Evolutionary conservation across 2,888 invertebrate genomes (phyloP).

Genomic region (Agriopis marginaria): DNA sequence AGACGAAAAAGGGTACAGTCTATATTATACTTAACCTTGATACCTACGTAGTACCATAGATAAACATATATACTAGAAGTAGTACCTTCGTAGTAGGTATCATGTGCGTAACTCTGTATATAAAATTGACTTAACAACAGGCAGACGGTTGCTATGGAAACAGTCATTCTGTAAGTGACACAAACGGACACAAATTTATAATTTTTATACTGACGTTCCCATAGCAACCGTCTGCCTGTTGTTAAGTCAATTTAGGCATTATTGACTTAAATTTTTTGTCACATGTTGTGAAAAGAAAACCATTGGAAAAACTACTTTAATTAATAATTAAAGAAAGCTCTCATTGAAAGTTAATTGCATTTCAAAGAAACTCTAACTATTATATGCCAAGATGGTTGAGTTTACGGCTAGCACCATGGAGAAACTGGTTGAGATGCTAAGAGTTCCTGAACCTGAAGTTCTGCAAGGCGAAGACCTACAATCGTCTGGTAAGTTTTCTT

Average conservation of each 20-base stretch:
- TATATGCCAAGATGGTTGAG: constrained; percentile 58
- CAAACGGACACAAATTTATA: too few relatives aligned
- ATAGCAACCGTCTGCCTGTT: constrained; percentile 1
- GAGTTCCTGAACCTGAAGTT: constrained; percentile 75
- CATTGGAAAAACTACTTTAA: neutral
- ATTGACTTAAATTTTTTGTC: too few relatives aligned
- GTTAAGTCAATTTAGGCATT: neutral
- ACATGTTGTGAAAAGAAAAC: too few relatives aligned
- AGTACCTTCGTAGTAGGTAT: too few relatives aligned
- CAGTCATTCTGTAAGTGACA: too few relatives aligned
- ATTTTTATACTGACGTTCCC: neutral
- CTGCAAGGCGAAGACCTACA: constrained; percentile 75
- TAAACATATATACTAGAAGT: too few relatives aligned
- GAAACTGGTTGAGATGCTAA: constrained; percentile 68
- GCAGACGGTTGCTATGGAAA: too few relatives aligned
- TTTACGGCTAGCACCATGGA: constrained; percentile 67
- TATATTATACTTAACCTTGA: too few relatives aligned
- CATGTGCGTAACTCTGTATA: too few relatives aligned
- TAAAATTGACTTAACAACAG: too few relatives aligned
- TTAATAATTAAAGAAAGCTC: neutral
- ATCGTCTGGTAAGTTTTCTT: constrained; percentile 55
- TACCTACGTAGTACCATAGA: too few relatives aligned
- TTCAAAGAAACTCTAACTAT: neutral
- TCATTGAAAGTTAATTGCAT: neutral
- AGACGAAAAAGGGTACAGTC: too few relatives aligned